Percentiles rank a stretch among this genome's conserved stretches.
Evolutionary conservation across 2,888 invertebrate genomes (phyloP).

Genomic region (Ennomos erosarius): DNA sequence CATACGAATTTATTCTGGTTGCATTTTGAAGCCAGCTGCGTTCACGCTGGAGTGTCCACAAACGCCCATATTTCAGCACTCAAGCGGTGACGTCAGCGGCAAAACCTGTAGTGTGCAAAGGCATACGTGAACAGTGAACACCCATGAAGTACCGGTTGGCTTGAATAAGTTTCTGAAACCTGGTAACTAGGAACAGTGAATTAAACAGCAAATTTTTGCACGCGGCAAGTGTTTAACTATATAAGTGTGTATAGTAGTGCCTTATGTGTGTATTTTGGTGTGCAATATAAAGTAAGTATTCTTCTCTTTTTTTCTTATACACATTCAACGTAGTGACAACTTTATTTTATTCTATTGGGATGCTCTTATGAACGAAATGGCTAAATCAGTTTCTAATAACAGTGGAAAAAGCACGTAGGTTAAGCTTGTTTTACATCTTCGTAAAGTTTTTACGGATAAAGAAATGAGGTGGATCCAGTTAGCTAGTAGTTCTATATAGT

Average conservation of each 20-base stretch:
- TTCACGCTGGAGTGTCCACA: conserved; percentile 29
- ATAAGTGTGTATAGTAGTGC: too few species aligned
- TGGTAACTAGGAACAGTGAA: not conserved
- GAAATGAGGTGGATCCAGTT: not conserved
- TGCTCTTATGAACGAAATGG: too few species aligned
- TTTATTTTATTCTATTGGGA: too few species aligned
- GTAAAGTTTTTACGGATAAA: not conserved
- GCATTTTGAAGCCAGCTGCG: conserved; percentile 10
- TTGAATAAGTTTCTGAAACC: not conserved
- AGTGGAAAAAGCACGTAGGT: too few species aligned
- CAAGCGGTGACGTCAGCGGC: conserved; percentile 29
- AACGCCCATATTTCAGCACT: conserved; percentile 33
- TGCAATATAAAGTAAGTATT: too few species aligned
- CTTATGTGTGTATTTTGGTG: too few species aligned
- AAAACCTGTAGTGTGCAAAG: conserved; percentile 25
- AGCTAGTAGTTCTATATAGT: conserved; percentile 13
- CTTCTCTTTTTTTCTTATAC: too few species aligned
- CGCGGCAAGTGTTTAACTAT: too few species aligned
- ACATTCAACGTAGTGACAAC: too few species aligned
- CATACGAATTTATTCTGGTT: not conserved
- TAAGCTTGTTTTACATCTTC: too few species aligned
- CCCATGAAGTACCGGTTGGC: conserved; percentile 1
- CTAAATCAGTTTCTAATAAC: too few species aligned
- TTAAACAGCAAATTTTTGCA: too few species aligned
- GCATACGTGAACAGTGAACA: conserved; percentile 16